These are phyloP conservation scores for Masticophis lateralis DNA, from an alignment of 2,797 vertebrate genomes.

Conservation along the genomic window DNA sequence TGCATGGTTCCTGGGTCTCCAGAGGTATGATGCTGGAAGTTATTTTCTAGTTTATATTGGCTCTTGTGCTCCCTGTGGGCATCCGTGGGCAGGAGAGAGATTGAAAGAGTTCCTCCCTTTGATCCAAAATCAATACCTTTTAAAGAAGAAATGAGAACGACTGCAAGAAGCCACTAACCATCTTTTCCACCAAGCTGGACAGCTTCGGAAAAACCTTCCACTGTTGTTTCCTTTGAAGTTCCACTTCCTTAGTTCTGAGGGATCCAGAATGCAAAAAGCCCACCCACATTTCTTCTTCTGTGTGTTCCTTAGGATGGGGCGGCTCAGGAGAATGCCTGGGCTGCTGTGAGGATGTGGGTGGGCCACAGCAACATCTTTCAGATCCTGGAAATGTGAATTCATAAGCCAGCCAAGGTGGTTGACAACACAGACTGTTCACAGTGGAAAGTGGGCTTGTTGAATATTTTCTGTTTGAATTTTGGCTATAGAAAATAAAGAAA, in stretches of 20 bases:
- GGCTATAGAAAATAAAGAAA: conserved; percentile 59
- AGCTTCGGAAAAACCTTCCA: conserved; percentile 55
- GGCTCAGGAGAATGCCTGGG: conserved; percentile 26
- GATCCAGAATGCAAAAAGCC: conserved; percentile 50
- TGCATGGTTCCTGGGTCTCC: conserved; percentile 37
- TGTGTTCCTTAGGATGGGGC: conserved; percentile 2
- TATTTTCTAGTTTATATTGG: conserved; percentile 46
- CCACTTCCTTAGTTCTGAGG: conserved; percentile 23
- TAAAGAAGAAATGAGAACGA: conserved; percentile 47
- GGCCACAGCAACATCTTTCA: conserved; percentile 45
- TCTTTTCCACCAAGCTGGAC: conserved; percentile 59
- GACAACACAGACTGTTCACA: conserved; percentile 52
- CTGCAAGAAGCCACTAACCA: conserved; percentile 58
- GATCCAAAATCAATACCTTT: conserved; percentile 68
- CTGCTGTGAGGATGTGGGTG: conserved; percentile 62
- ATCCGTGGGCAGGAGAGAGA: conserved; percentile 58
- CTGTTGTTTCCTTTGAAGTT: conserved; percentile 59
- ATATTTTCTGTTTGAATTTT: conserved; percentile 53
- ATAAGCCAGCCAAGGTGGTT: conserved; percentile 59
- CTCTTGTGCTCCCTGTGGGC: conserved; percentile 55
- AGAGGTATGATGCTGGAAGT: conserved; percentile 40
- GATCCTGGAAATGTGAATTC: conserved; percentile 61
- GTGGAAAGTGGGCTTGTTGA: conserved; percentile 42
- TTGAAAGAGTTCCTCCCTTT: conserved; percentile 56
- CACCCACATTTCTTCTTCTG: conserved; percentile 58